Evolutionary conservation across 2,797 vertebrate species (phyloP).

Genomic region (Enteromius paludinosus): DNA sequence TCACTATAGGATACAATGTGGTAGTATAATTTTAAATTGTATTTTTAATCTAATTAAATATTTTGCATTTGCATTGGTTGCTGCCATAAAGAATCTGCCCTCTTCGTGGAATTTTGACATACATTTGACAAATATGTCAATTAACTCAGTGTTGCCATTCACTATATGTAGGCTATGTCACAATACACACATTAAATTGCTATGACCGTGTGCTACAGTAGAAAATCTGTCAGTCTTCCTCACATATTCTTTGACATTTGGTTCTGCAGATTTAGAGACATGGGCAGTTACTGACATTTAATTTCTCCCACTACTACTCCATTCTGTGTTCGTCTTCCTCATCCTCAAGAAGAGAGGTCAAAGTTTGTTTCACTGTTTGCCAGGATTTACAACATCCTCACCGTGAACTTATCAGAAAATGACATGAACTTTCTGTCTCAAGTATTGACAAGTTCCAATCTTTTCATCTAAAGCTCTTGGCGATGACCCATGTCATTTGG

Average conservation of each 20-base stretch:
- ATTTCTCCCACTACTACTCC: not conserved
- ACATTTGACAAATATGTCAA: not conserved
- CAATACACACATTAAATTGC: not conserved
- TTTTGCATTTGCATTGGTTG: not conserved
- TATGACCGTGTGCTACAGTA: not conserved
- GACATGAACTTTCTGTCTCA: not conserved
- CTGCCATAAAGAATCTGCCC: not conserved
- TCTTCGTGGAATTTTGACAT: not conserved
- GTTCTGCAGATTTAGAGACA: not conserved
- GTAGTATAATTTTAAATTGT: not conserved
- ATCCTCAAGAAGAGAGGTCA: not conserved
- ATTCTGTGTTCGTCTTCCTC: not conserved
- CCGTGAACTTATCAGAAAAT: not conserved
- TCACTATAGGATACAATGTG: not conserved
- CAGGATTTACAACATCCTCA: not conserved
- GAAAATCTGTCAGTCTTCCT: constrained; percentile 12
- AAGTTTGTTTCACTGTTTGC: not conserved
- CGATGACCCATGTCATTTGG: not conserved
- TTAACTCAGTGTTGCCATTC: not conserved
- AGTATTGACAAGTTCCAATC: not conserved
- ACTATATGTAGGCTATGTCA: not conserved
- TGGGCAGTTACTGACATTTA: constrained; percentile 15
- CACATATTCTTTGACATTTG: constrained; percentile 4
- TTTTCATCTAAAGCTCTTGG: constrained; percentile 18
- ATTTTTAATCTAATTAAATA: not conserved